Percentiles rank a stretch among this genome's conserved stretches.
phyloP scores from a whole-genome alignment of 2,888 invertebrate genomes.

The Cepaea hortensis region DNA sequence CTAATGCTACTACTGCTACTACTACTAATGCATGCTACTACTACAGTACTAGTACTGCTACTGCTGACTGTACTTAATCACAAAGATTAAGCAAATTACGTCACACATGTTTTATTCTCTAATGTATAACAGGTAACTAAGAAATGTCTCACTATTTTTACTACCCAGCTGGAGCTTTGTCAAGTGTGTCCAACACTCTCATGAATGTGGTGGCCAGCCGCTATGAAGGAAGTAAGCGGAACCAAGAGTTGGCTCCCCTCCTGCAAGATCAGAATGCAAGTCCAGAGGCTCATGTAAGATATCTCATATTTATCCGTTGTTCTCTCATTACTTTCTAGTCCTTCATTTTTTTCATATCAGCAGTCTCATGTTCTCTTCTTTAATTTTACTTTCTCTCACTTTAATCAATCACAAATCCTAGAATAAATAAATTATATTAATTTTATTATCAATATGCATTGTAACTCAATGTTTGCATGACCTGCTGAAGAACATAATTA shows the following conservation, averaged over 20 bases:
- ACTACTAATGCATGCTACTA: too few species aligned
- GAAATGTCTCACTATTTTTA: not conserved
- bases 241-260: slow-evolving; percentile 71
- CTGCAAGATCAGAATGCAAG: slow-evolving; percentile 67
- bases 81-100: too few species aligned
- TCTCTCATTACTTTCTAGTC: not conserved
- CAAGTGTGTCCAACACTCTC: slow-evolving; percentile 67
- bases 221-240: slow-evolving; percentile 61
- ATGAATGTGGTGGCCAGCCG: slow-evolving; percentile 70
- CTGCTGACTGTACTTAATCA: too few species aligned
- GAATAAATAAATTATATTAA: too few species aligned
- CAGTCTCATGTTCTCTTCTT: not conserved
- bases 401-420: too few species aligned
- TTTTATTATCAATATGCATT: too few species aligned
- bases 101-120: not conserved
- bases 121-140: not conserved
- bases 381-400: not conserved
- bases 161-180: slow-evolving; percentile 67
- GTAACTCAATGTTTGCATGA: too few species aligned
- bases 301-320: not conserved
- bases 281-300: slow-evolving; percentile 61
- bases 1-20: too few species aligned
- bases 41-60: too few species aligned
- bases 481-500: too few species aligned
- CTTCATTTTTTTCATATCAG: not conserved